A percentile compares a stretch with the other conserved stretches of the same genome.
These are phyloP conservation scores for Phania funesta DNA, from an alignment of 2,888 invertebrate genomes.

Conservation along the genomic window DNA sequence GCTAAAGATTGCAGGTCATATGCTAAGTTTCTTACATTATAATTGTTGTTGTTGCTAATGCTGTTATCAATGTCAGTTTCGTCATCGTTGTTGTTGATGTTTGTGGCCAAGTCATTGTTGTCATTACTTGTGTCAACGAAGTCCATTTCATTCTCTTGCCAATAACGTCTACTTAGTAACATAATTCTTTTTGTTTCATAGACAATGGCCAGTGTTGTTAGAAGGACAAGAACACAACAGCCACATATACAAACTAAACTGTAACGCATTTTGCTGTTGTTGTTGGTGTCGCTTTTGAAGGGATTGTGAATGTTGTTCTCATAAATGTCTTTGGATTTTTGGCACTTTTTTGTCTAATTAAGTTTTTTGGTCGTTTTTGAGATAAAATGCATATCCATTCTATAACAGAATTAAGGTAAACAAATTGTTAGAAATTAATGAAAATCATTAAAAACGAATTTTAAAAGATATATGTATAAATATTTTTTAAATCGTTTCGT, in stretches of 20 bases:
- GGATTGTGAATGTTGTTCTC: neutral
- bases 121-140: conserved; percentile 52
- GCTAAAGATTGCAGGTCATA: conserved; percentile 55
- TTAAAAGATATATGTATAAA: no score
- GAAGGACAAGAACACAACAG: conserved; percentile 69
- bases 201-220: conserved; percentile 70
- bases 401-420: no score
- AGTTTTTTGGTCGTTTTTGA: no score
- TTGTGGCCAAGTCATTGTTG: conserved; percentile 31
- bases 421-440: no score
- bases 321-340: neutral
- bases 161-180: conserved; percentile 69
- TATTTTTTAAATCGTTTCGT: no score
- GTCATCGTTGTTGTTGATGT: conserved; percentile 21
- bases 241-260: conserved; percentile 68
- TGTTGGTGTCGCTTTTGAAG: neutral
- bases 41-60: conserved; percentile 10
- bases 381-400: no score
- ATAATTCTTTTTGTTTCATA: conserved; percentile 71
- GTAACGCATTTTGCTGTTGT: conserved; percentile 65
- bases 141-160: conserved; percentile 63
- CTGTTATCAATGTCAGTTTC: conserved; percentile 24
- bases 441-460: no score
- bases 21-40: conserved; percentile 40
- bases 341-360: no score